A percentile compares a stretch with the other conserved stretches of the same genome.
These are phyloP conservation scores for Aselliscus stoliczkanus DNA, from an alignment of 2,797 vertebrate species.

Conservation along the genomic window DNA sequence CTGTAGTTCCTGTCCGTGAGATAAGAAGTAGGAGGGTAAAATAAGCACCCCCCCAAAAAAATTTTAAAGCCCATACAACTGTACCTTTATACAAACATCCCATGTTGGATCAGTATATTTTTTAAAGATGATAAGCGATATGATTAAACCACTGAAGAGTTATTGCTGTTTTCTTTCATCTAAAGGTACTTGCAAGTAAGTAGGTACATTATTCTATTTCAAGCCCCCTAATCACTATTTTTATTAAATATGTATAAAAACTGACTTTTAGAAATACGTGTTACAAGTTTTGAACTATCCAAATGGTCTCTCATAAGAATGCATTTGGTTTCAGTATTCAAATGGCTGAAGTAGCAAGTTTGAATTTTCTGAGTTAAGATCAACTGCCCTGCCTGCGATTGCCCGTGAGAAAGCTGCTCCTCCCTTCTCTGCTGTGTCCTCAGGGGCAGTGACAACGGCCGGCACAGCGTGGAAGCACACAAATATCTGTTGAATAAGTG, in stretches of 20 bases:
- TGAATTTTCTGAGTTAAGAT: no score
- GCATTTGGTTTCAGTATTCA: no score
- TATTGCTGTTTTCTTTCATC: not conserved
- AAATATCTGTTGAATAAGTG: no score
- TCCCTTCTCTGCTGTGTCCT: no score
- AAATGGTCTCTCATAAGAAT: no score
- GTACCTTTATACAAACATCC: not conserved
- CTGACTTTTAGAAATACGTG: not conserved
- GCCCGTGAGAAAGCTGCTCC: no score
- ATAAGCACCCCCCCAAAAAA: not conserved
- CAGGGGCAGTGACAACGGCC: no score
- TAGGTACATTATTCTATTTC: not conserved
- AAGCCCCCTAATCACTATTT: no score
- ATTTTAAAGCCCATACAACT: not conserved
- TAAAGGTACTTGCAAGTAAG: not conserved
- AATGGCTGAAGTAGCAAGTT: no score
- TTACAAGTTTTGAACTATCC: not conserved
- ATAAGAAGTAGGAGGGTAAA: not conserved
- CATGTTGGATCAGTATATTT: accelerated
- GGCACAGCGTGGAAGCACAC: no score
- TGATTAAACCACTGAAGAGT: accelerated
- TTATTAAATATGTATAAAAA: not conserved
- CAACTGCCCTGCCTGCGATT: no score
- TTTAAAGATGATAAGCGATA: not conserved
- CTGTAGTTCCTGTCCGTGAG: no score